phyloP scores from a whole-genome alignment of 2,113 vertebrate genomes.

The Cygnus atratus region DNA sequence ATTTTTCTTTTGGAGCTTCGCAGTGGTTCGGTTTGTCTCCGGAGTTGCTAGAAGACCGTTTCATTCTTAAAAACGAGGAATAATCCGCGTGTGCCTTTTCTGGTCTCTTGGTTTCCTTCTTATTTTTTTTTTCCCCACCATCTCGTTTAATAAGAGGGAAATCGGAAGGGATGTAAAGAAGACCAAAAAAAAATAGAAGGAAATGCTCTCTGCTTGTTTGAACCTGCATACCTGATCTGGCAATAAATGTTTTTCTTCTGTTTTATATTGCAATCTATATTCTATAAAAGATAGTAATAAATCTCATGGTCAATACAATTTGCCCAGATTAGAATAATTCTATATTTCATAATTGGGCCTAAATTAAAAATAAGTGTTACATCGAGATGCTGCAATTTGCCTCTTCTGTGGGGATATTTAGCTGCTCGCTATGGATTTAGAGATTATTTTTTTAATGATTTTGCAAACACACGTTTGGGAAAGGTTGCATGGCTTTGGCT shows the following conservation, averaged over 20 bases:
- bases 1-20: background rate
- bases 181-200: background rate
- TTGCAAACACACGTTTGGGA: background rate
- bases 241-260: background rate
- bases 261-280: background rate
- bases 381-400: conserved; percentile 26
- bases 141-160: background rate
- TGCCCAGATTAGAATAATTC: conserved; percentile 55
- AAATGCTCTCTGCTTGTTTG: background rate
- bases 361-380: conserved; percentile 53
- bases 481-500: background rate
- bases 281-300: conserved; percentile 11
- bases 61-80: background rate
- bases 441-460: background rate
- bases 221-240: background rate
- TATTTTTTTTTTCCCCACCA: background rate
- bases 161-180: background rate
- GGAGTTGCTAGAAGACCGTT: background rate
- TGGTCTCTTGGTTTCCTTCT: background rate
- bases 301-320: conserved; percentile 29
- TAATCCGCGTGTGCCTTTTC: background rate
- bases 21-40: background rate
- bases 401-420: background rate
- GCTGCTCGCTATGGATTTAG: background rate
- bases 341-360: conserved; percentile 51